Evolutionary conservation across 2,797 vertebrate genomes (phyloP), one percentile per base, ranked within the genome.

Genomic region (Alca torda): DNA sequence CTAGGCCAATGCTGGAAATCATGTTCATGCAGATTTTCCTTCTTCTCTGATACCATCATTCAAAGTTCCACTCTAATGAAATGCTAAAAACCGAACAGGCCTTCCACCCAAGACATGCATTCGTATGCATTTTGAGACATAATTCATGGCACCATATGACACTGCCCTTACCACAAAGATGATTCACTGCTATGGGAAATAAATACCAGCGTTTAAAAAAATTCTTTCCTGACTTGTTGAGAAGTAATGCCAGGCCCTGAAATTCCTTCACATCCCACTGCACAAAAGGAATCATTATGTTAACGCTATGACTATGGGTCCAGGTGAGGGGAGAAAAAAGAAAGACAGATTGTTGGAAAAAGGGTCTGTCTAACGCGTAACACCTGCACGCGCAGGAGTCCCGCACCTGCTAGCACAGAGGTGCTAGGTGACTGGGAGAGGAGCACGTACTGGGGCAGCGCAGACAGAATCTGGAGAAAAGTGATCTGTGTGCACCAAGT

Each of bases 151-250:
- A 90, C 53, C 0, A 1, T 68, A 41, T 60, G 50, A 72, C 28
- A 63, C 79, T 90, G 65, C 31, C 33, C 39, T 79, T 82, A 75
- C 45, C 15, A 43, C n/a, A 73, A 72, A 75, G 72, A 91, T 84
- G 45, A 83, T 93, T 96, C 64, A 85, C 35, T 83, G 64, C 43
- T 63, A 51, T 23, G 31, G 65, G 87, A 95, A 94, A 95, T 87
- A 92, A 91, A 92, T 68, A 60, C 15, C 43, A 51, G 17, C 26
- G 30, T 68, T 89, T 68, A 74, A 94, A 95, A 94, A 79, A 89
- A 39, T 39, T 39, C 8, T 61, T 94, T 68, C 54, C 61, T 87
- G 45, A 51, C 84, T 89, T 94, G 13, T 28, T 65, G 39, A 83
- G 84, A 90, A 87, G 72, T 65, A 89, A 91, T 35, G 87, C 60